Evolutionary conservation across 2,888 invertebrate genomes (phyloP), one percentile per base, ranked within the genome.

Genomic region (Yponomeuta malinellus): DNA sequence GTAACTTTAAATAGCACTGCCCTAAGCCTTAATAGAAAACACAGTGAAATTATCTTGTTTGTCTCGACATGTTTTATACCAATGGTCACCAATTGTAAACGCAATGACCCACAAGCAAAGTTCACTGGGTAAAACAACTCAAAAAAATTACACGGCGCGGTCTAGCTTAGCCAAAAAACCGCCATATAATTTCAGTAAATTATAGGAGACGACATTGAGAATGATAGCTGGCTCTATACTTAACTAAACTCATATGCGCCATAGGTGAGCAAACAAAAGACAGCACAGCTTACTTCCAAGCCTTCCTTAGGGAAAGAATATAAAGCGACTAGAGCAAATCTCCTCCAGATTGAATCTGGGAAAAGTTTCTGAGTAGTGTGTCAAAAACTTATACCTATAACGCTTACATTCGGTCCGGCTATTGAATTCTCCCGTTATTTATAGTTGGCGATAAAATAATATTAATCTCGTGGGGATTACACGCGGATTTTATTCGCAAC

Each of bases 371-470:
- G 70, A 63, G 52, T 68, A 70, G 70, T 70, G 63, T 63, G 70
- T 70, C 63, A 70, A 70, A 68, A 70, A 70, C 70, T 70, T 70
- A 70, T 70, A 23, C 23, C 23, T 23, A 63, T 37, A 70, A 70
- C 63, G 63, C 63, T 63, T 70, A 69, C 63, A 63, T 80, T 79
- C 78, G 81, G 52, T 59, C 77, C 66, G 66, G 64, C 89, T 88
- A 91, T 92, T 92, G 90, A 92, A 90, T 91, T 89, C 88, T 78
- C 84, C 83, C 81, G 83, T 89, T 92, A 90, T 91, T 91, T 91
- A 92, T 92, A 86, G 90, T 89, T 83, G 80, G 86, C 88, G 90
- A 92, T 92, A 91, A 92, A 92, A 92, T 90, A 90, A 91, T 92
- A 92, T 92, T 92, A 92, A 92, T 90, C 91, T 88, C 89, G 80